A percentile compares a stretch with the other conserved stretches of the same genome.
Evolutionary conservation across 35 echinoderm and acorn worm genomes (phyloP).

Genomic region (Apostichopus japonicus): DNA sequence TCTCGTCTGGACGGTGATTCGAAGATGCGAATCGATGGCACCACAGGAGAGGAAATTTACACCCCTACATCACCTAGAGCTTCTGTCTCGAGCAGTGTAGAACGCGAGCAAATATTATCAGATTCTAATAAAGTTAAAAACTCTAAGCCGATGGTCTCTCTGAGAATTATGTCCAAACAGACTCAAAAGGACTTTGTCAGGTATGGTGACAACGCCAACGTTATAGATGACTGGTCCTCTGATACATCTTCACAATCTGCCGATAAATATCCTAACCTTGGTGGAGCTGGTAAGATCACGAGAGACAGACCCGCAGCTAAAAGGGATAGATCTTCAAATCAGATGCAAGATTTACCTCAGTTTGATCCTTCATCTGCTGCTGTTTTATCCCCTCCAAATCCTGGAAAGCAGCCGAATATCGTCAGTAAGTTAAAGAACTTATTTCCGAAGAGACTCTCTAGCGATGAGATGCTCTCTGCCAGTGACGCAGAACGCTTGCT

Average conservation of each 20-base stretch:
- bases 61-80: not conserved
- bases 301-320: not conserved
- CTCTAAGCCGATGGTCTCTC: not conserved
- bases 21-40: not conserved
- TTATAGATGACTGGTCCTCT: too few species aligned
- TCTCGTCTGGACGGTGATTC: not conserved
- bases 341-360: not conserved
- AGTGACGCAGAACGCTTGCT: not conserved
- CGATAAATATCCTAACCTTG: too few species aligned
- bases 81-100: not conserved
- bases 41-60: not conserved
- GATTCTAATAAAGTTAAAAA: too few species aligned
- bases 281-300: not conserved
- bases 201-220: not conserved
- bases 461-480: not conserved
- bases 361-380: not conserved
- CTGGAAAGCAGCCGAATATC: not conserved
- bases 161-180: not conserved
- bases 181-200: not conserved
- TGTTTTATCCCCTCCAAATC: too few species aligned
- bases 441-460: constrained; percentile 31
- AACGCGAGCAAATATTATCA: too few species aligned
- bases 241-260: too few species aligned
- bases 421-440: not conserved
- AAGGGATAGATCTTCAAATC: not conserved